Evolutionary conservation across 2,888 invertebrate genomes (phyloP), one percentile per base, ranked within the genome.

Genomic region (Heteromyza rotundicornis): DNA sequence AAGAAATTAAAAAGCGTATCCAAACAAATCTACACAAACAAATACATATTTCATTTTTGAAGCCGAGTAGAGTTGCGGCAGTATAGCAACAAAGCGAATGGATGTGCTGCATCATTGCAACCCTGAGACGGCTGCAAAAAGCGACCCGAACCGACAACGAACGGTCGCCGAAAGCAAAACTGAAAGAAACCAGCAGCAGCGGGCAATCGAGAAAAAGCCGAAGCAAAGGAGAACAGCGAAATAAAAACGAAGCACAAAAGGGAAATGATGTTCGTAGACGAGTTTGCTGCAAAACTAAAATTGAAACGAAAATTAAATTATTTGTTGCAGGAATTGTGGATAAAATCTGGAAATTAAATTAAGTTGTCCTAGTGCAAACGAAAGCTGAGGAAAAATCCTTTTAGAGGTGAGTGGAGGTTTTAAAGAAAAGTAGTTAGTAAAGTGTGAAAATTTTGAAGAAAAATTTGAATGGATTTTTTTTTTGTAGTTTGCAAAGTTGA

Each of bases 281-380:
- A 58, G 54, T 61, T 36, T 58, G 61, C 61, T 57, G 51, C n/a
- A n/a, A 63, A 63, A 58, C 47, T 63, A 54, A 62, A 64, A 60
- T 59, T 65, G 60, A 63, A 20, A 49, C 20, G 20, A 49, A 49
- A 17, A 19, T 49, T 17, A 49, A 17, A 17, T 32, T 32, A 8
- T 8, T 32, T 32, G 32, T 32, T n/a, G 7, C 32, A 12, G 12
- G 32, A 32, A 32, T 32, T 32, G 32, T 32, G 32, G 12, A 32
- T 5, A 8, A 32, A 40, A 40, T 40, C 16, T n/a, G 10, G 16
- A 40, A 40, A 40, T 40, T 40, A 32, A 5, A 32, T 32, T 8
- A 32, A 32, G 32, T 32, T 32, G 12, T 12, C 12, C 32, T 12
- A 32, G 12, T 32, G 12, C 12, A 40, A 40, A 40, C 2, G 40